phyloP scores from a whole-genome alignment of 2,113 vertebrate species.

The Dipodomys spectabilis region DNA sequence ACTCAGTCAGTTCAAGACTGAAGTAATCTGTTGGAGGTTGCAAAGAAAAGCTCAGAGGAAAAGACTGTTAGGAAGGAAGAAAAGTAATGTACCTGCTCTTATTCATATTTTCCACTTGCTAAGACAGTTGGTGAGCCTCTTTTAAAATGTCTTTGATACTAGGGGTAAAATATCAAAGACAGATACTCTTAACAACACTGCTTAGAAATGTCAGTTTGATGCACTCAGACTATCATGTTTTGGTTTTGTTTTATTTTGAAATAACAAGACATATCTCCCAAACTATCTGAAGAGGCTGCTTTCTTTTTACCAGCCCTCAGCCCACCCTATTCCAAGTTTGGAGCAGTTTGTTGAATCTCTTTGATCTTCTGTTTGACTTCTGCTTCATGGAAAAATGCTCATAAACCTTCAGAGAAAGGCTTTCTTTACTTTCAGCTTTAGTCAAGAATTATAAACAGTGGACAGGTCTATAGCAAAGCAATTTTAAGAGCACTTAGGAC shows the following conservation, averaged over 20 bases:
- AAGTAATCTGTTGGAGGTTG: neutral
- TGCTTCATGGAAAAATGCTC: conserved; percentile 79
- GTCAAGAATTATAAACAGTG: conserved; percentile 82
- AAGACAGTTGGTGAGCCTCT: conserved; percentile 40
- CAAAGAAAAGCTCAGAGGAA: neutral
- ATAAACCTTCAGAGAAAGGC: conserved; percentile 80
- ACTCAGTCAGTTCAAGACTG: neutral
- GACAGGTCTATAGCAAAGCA: conserved; percentile 76
- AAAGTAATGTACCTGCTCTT: conserved; percentile 62
- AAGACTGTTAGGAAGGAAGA: neutral
- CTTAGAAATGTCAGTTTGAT: conserved; percentile 78
- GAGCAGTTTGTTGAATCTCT: conserved; percentile 74
- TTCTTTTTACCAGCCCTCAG: conserved; percentile 36
- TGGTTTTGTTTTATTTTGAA: conserved; percentile 81
- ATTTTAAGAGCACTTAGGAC: conserved; percentile 80
- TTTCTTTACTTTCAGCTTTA: conserved; percentile 81
- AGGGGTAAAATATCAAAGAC: conserved; percentile 71
- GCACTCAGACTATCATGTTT: conserved; percentile 52
- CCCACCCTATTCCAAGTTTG: conserved; percentile 51
- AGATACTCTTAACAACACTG: conserved; percentile 56
- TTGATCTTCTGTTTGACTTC: conserved; percentile 84
- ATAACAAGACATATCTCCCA: conserved; percentile 77
- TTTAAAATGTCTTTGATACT: conserved; percentile 64
- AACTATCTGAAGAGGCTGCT: conserved; percentile 55
- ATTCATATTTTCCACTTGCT: conserved; percentile 46